phyloP scores from a whole-genome alignment of 2,797 vertebrate genomes.

The Pachyuromys duprasi region DNA sequence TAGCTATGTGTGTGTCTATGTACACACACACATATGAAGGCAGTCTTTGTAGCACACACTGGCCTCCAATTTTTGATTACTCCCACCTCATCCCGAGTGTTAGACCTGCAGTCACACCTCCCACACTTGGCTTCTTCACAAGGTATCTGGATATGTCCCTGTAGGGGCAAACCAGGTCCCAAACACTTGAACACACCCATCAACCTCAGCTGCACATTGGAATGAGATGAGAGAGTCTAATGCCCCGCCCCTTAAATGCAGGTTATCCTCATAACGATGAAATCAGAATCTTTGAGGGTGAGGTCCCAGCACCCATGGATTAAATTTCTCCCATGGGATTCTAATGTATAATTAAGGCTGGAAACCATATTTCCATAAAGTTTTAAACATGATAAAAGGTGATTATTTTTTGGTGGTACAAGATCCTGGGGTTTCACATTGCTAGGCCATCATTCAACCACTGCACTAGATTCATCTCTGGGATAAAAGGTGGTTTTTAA shows the following conservation, averaged over 20 bases:
- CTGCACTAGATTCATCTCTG: not conserved
- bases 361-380: not conserved
- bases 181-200: accelerated
- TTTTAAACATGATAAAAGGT: constrained; percentile 13
- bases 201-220: not conserved
- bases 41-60: not conserved
- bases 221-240: not conserved
- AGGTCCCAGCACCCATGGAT: not conserved
- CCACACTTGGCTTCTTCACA: not conserved
- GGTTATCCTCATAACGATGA: not conserved
- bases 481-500: not conserved
- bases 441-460: not conserved
- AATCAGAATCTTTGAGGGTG: not conserved
- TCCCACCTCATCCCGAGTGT: not conserved
- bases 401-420: not conserved
- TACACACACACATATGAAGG: not conserved
- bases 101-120: not conserved
- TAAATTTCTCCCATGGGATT: not conserved
- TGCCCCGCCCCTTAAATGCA: not conserved
- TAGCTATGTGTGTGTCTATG: not conserved
- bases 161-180: not conserved
- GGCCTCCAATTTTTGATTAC: not conserved
- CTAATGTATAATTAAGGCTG: not conserved
- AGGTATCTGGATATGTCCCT: not conserved
- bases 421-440: not conserved